Evolutionary conservation across 2,113 vertebrate genomes (phyloP), one percentile per base, ranked within the genome.

Genomic region (Rafetus swinhoei): DNA sequence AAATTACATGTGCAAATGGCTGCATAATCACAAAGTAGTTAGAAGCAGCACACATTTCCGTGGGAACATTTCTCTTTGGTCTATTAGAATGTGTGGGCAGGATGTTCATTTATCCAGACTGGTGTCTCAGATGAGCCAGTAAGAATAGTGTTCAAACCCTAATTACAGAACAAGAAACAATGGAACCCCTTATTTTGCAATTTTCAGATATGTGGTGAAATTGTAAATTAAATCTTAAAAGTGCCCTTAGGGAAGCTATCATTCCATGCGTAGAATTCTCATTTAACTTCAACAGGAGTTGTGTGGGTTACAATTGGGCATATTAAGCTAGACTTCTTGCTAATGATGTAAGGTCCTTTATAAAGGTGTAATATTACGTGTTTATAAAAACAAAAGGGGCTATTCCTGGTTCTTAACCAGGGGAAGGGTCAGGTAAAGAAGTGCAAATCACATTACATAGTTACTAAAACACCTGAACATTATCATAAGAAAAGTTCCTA

Each of bases 91-190:
- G 76, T 86, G 53, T 53, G 79, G 89, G 86, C 86, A 91, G 89
- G 92, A 97, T 82, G 96, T 87, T 96, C 95, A 97, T 90, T 91
- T 95, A 85, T 85, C 92, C 95, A 97, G 91, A 93, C 56, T 69
- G 29, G 57, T 2, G 32, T 4, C 53, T 81, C 82, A 52, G 12
- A 24, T 1, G 14, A 96, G 32, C 62, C 90, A 93, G 65, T 82
- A 45, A 54, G 6, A 32, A 22, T 2, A 74, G 45, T 4, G 16
- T 19, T 1, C 52, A 52, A 91, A 94, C 85, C 65, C 55, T 1
- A 1, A 55, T 54, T 57, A 55, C 72, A 92, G 69, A 90, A 94
- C 77, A 95, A 82, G 77, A 92, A 89, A 93, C n/a, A 39, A 45
- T 22, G 53, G 24, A 89, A 90, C 35, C 81, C 87, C 54, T 60